Percentiles rank a stretch among this genome's conserved stretches.
These are phyloP conservation scores for Nothoprocta perdicaria DNA, from an alignment of 2,113 vertebrate genomes.

Conservation along the genomic window DNA sequence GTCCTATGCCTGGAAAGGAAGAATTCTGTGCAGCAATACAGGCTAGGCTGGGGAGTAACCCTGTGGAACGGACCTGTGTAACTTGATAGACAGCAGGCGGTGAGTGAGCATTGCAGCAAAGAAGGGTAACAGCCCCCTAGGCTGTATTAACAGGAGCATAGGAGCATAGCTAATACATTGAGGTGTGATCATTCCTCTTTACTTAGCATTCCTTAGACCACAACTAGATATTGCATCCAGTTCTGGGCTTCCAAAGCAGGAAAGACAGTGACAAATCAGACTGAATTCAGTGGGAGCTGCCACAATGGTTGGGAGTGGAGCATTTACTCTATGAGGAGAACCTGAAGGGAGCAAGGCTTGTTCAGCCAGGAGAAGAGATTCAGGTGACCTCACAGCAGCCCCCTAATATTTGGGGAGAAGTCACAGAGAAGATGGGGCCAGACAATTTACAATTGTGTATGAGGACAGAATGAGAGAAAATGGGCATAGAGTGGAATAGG, in stretches of 20 bases:
- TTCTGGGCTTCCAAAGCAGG: background rate
- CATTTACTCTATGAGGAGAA: background rate
- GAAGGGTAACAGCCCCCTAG: background rate
- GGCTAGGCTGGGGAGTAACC: background rate
- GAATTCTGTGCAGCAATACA: background rate
- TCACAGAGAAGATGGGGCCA: background rate
- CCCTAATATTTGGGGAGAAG: background rate
- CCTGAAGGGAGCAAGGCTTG: fast-evolving
- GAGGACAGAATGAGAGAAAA: background rate
- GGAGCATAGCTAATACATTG: background rate
- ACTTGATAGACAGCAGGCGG: background rate
- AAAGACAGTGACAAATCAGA: background rate
- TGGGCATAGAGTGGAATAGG: background rate
- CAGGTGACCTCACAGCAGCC: background rate
- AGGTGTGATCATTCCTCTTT: background rate
- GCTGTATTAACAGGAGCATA: background rate
- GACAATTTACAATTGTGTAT: background rate
- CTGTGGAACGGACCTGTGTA: background rate
- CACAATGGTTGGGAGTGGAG: fast-evolving
- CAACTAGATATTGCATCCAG: background rate
- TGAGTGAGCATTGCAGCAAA: background rate
- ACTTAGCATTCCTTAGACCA: background rate
- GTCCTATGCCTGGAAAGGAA: too few species aligned
- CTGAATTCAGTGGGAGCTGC: background rate
- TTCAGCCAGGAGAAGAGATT: background rate